Evolutionary conservation across 2,113 vertebrate genomes (phyloP).

Genomic region (Varanus komodoensis): DNA sequence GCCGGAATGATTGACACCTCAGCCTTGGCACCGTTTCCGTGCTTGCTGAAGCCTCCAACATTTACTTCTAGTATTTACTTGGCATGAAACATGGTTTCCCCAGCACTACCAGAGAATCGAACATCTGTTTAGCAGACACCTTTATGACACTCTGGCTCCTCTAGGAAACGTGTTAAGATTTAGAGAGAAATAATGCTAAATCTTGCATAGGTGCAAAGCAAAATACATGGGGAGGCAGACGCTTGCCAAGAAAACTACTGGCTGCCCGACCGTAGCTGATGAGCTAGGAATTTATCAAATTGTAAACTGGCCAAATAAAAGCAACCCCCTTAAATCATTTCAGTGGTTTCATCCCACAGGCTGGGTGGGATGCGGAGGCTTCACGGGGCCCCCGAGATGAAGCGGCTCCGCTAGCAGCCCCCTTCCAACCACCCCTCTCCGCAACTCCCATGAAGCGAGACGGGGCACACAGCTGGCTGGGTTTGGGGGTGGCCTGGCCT

Average conservation of each 20-base stretch:
- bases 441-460: not conserved
- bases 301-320: slow-evolving; percentile 1
- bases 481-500: not conserved
- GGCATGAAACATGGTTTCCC: slow-evolving; percentile 37
- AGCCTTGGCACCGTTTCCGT: not conserved
- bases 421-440: not conserved
- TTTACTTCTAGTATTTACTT: slow-evolving; percentile 3
- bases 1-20: not conserved
- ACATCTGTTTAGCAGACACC: slow-evolving; percentile 71
- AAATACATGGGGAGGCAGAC: not conserved
- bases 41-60: slow-evolving; percentile 15
- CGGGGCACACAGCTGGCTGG: too few relatives aligned
- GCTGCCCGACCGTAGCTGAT: not conserved
- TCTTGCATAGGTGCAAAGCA: slow-evolving; percentile 58
- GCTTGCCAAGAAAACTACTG: not conserved
- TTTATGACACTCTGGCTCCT: slow-evolving; percentile 52
- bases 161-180: slow-evolving; percentile 36
- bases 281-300: not conserved
- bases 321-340: not conserved
- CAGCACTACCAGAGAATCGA: slow-evolving; percentile 49
- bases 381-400: not conserved
- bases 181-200: slow-evolving; percentile 50
- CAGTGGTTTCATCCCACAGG: not conserved
- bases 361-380: not conserved
- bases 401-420: not conserved